Conservation (phyloP, 2,888 invertebrate genomes). For the Hymenopus coronatus region DNA sequence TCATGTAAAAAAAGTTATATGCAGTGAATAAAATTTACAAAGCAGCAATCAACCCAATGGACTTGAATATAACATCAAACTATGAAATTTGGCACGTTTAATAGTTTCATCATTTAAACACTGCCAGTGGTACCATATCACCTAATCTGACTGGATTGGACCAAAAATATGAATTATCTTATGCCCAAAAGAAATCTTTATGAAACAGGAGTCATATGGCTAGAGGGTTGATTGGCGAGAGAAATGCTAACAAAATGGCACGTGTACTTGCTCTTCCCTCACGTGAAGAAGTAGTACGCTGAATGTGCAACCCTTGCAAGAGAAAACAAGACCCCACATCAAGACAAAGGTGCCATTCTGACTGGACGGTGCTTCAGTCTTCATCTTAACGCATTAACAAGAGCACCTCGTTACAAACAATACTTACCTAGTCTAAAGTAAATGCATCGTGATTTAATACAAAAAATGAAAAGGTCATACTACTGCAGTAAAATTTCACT, state of each 20-base stretch:
- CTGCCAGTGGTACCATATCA: neutral
- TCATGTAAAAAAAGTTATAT: neutral
- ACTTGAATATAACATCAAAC: neutral
- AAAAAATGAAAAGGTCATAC: neutral
- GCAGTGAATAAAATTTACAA: neutral
- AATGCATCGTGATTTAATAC: neutral
- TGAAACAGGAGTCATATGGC: neutral
- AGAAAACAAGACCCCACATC: neutral
- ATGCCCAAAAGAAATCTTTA: neutral
- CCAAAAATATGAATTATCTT: neutral
- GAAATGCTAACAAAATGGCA: neutral
- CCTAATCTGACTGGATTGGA: neutral
- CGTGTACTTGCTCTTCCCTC: neutral
- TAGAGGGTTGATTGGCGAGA: neutral
- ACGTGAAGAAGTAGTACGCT: too few species aligned
- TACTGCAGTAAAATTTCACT: neutral
- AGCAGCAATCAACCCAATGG: neutral
- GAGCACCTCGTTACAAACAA: neutral
- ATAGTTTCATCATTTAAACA: neutral
- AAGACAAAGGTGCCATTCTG: neutral
- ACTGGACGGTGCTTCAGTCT: neutral
- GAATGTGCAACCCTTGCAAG: neutral
- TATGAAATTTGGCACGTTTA: neutral
- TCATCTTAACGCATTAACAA: neutral
- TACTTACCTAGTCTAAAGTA: neutral